Conservation (phyloP, 2,888 invertebrate species). For the Poecilus cupreus region DNA sequence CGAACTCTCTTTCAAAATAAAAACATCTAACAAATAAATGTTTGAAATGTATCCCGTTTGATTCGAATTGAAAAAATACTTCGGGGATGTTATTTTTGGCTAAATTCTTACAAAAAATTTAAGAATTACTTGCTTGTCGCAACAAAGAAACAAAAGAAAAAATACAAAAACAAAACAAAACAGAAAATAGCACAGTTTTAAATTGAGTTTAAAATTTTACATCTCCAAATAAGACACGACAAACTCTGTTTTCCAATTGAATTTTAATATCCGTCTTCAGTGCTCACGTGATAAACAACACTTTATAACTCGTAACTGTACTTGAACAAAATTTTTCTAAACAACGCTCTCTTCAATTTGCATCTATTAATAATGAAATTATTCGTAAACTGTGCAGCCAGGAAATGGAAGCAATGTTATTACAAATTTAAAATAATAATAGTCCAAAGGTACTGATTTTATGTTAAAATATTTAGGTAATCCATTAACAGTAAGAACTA, state of each 20-base stretch:
- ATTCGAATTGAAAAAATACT: too few relatives aligned
- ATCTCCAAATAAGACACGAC: neutral
- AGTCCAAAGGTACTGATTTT: too few relatives aligned
- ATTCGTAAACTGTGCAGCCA: neutral
- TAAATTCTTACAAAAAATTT: neutral
- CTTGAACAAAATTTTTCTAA: neutral
- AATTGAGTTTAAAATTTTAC: slow-evolving; percentile 23
- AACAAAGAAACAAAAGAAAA: neutral
- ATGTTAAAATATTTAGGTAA: too few relatives aligned
- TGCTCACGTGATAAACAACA: neutral
- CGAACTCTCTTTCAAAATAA: too few relatives aligned
- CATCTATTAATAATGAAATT: neutral
- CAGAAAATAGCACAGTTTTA: neutral
- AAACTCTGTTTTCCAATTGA: slow-evolving; percentile 3
- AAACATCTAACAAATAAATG: too few relatives aligned
- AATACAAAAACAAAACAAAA: neutral
- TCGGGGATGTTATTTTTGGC: too few relatives aligned
- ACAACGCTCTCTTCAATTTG: neutral
- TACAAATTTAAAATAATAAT: too few relatives aligned
- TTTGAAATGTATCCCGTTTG: too few relatives aligned
- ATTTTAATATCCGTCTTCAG: slow-evolving; percentile 10
- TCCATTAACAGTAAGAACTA: too few relatives aligned
- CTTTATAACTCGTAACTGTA: neutral
- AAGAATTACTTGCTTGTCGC: neutral
- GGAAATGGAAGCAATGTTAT: too few relatives aligned